Base-by-base conservation (phyloP, 2,888 invertebrate species). In the Cheilosia impressa region DNA sequence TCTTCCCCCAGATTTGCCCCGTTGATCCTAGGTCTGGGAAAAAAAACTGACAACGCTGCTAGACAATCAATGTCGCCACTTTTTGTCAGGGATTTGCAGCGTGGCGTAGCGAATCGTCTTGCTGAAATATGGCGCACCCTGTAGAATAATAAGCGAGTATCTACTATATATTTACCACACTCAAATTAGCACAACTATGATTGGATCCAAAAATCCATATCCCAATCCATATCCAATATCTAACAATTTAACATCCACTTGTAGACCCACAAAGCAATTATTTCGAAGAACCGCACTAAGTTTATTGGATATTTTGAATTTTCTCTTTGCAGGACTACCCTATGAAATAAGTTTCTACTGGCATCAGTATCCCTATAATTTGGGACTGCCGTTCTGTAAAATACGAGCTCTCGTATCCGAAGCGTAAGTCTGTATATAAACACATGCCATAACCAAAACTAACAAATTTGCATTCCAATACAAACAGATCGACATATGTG, bases 361-460 rank as follows among this genome's bases (percentile, higher is more conserved):
- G 97, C 96, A 97, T 91, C 97, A 97, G 91, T 97, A 97, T 92
- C 97, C 97, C 0, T 97, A 96, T 95, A 93, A 95, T 73, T 94
- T 97, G 76, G 97, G 98, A 0, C 94, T 95, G 81, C 93, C 90
- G 7, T 95, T 97, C 90, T 98, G 98, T 93, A 96, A 97, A 92
- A 93, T 96, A 38, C 93, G 97, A 58, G 96, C 97, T 0, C 94
- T 96, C 65, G 94, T 97, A 80, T 97, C 97, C 0, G 97, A 97
- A 93, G 96, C 96, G 97, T 97, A 92, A 96, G 96, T 95, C 3
- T 65, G 90, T 19, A 22, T 22, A 57, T 34, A 43, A 41, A 17
- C 10, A 13, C 10, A 34, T n/a, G 1, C 41, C 22, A 31, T 10
- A n/a, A 43, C 27, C 27, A 55, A 47, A 4, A 75, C 57, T 43